Evolutionary conservation across 1,140 invertebrate species (phyloP), one percentile per base, ranked within the genome.

Genomic region (Caenorhabditis inopinata): DNA sequence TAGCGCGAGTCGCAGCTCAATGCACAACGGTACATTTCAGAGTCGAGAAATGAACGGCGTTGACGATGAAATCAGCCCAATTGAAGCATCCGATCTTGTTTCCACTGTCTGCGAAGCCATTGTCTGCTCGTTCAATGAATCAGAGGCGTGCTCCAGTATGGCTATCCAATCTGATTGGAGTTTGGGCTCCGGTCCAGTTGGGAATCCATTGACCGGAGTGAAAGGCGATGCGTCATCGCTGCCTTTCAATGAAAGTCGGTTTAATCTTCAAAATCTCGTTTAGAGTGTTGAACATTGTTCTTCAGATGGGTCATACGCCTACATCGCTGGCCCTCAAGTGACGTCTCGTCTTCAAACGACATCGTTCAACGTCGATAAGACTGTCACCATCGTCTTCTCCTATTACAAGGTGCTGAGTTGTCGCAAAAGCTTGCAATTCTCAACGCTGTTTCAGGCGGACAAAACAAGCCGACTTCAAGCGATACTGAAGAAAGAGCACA

Each of bases 171-270:
- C 77, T 6, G 84, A 85, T 47, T 86, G 85, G 85, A 32, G n/a
- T n/a, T 53, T 82, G 9, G 32, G 79, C 11, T 74, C 51, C 21
- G 32, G 47, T 23, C 73, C 85, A 45, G 42, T 86, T 74, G 84
- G 82, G 1, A 85, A 86, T 83, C 77, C 79, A 9, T 46, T 86
- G 11, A 83, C 82, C 21, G 85, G 85, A 14, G 85, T 86, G 1
- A 80, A 77, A 29, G 85, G 85, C 45, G 85, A 86, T 74, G 85
- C 85, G 18, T 79, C 79, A 9, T 58, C 18, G 5, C 82, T 85
- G 16, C 85, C 85, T 9, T 86, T 68, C 49, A 84, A 80, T 58
- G 75, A 76, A 75, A 76, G 79, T 85, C 12, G 23, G 62, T 47
- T 45, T 38, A 42, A 42, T 42, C 38, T 42, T 42, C 6, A 42